These are phyloP conservation scores for Zosterops hypoxanthus DNA, from an alignment of 2,113 vertebrate genomes.

Conservation along the genomic window DNA sequence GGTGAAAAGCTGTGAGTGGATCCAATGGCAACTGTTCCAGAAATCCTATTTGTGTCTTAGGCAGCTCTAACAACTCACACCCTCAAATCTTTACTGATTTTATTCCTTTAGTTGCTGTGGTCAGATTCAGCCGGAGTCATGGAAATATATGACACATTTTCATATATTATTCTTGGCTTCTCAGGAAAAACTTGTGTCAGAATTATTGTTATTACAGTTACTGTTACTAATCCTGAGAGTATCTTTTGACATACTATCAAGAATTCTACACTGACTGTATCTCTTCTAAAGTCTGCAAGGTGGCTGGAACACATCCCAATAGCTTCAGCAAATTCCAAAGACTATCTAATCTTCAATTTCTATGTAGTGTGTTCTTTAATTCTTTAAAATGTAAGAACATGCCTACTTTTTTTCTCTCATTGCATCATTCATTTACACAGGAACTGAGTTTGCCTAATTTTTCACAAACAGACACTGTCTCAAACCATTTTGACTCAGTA, in stretches of 20 bases:
- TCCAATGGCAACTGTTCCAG: not conserved
- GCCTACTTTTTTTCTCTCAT: not conserved
- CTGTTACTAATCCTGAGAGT: not conserved
- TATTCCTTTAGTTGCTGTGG: not conserved
- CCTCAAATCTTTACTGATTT: not conserved
- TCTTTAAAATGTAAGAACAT: not conserved
- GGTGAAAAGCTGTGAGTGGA: not conserved
- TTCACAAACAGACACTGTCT: not conserved
- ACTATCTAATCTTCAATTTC: not conserved
- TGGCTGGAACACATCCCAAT: not conserved
- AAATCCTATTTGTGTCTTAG: not conserved
- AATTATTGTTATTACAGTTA: not conserved
- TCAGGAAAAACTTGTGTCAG: not conserved
- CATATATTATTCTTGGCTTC: not conserved
- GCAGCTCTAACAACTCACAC: accelerated
- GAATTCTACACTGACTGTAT: not conserved
- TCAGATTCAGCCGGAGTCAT: not conserved
- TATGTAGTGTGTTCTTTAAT: not conserved
- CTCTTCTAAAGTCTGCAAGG: not conserved
- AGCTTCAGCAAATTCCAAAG: not conserved
- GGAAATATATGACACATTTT: not conserved
- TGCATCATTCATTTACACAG: not conserved
- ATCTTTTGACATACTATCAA: not conserved
- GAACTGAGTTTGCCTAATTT: not conserved
- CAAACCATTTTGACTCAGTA: not conserved